Conservation (phyloP, 1,140 invertebrate genomes). For the Drosophila repleta region DNA sequence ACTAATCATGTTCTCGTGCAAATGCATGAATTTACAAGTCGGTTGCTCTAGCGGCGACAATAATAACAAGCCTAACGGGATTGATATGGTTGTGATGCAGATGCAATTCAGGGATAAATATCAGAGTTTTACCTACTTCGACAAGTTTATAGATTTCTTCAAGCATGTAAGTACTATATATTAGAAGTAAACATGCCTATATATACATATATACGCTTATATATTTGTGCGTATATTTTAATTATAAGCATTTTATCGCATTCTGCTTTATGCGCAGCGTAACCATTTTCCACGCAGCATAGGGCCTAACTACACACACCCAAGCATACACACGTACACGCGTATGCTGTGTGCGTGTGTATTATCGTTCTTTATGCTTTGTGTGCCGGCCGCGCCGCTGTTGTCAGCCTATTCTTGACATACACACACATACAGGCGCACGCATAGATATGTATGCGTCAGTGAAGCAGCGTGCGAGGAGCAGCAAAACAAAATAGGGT, state of each 20-base stretch:
- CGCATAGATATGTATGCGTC: constrained; percentile 49
- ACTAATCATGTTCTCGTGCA: constrained; percentile 71
- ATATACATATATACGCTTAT: neutral
- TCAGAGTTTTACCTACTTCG: constrained; percentile 54
- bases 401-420: constrained; percentile 58
- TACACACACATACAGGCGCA: constrained; percentile 25
- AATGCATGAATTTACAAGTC: constrained; percentile 74
- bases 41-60: constrained; percentile 34
- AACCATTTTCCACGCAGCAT: constrained; percentile 53
- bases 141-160: constrained; percentile 67
- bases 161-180: constrained; percentile 76
- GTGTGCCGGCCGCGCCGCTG: constrained; percentile 56
- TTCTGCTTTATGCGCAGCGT: constrained; percentile 48
- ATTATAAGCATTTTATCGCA: constrained; percentile 42
- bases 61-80: constrained; percentile 5
- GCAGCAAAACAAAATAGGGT: constrained; percentile 63
- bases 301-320: constrained; percentile 24
- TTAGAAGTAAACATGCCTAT: neutral
- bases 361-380: constrained; percentile 75
- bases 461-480: constrained; percentile 31
- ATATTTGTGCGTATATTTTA: constrained; percentile 28
- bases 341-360: constrained; percentile 31
- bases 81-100: constrained; percentile 12
- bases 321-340: constrained; percentile 9
- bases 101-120: constrained; percentile 23